Conservation (phyloP, 2,797 vertebrate genomes). For the Rallus crepitans region DNA sequence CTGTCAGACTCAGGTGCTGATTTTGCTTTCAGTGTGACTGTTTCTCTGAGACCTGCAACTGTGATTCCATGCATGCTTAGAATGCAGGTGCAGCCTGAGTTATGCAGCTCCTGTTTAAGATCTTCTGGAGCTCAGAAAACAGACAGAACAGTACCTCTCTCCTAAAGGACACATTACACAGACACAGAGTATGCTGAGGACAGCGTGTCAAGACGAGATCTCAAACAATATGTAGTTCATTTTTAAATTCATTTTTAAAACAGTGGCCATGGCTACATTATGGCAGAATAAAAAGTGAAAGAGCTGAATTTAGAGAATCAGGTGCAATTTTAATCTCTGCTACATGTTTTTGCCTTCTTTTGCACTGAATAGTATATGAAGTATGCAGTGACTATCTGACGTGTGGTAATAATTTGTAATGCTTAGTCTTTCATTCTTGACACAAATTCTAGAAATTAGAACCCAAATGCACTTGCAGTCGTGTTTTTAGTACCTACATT, state of each 20-base stretch:
- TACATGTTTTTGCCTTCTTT: background rate
- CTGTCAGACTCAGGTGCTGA: background rate
- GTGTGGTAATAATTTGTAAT: background rate
- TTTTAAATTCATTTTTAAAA: background rate
- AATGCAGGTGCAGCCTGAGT: background rate
- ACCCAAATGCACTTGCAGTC: background rate
- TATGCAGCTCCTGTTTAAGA: background rate
- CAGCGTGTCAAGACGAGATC: background rate
- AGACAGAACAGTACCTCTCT: background rate
- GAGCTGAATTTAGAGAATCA: background rate
- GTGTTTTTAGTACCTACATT: background rate
- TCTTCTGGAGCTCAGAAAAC: background rate
- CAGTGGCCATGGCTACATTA: background rate
- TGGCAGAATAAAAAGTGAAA: background rate
- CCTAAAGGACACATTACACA: background rate
- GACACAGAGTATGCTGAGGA: background rate
- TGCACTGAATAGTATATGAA: background rate
- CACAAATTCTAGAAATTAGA: background rate
- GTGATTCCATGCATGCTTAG: background rate
- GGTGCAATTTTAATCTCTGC: background rate
- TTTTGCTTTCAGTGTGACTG: background rate
- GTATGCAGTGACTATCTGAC: background rate
- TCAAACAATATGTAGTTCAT: background rate
- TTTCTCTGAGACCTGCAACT: background rate
- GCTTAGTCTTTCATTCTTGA: background rate